Evolutionary conservation across 2,797 vertebrate species (phyloP).

Genomic region (Protosalanx chinensis): DNA sequence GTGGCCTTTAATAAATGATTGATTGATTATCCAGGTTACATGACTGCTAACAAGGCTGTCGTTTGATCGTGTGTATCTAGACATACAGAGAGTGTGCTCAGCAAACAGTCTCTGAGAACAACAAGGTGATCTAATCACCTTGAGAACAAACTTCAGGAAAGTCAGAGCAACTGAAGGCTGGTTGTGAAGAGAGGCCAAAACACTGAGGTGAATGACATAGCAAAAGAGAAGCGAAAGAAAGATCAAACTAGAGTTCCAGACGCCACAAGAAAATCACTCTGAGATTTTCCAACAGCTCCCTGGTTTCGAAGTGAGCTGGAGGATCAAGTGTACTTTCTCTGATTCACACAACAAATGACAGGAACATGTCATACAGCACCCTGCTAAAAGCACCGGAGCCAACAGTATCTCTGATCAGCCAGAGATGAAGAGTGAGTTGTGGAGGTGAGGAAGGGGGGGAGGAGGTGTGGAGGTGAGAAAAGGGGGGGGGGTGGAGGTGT

Average conservation of each 20-base stretch:
- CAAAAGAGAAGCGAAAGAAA: not conserved
- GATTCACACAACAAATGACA: constrained; percentile 44
- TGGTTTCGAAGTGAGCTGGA: constrained; percentile 5
- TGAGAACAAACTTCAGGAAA: not conserved
- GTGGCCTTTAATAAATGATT: too few species aligned
- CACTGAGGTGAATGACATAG: not conserved
- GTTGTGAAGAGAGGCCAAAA: not conserved
- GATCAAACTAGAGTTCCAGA: not conserved
- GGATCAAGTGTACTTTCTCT: constrained; percentile 37
- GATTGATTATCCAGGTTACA: constrained; percentile 35
- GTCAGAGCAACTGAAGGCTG: not conserved
- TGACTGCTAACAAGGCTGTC: constrained; percentile 42
- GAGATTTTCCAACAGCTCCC: constrained; percentile 22
- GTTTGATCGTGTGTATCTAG: constrained; percentile 43
- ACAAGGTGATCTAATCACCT: not conserved
- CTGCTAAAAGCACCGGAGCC: constrained; percentile 23
- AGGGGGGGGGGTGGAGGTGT: not conserved
- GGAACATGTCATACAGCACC: constrained; percentile 40
- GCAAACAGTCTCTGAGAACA: constrained; percentile 6
- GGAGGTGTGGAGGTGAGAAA: not conserved
- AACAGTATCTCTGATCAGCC: constrained; percentile 2
- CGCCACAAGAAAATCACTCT: not conserved
- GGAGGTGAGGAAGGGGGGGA: not conserved
- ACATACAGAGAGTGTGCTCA: constrained; percentile 27
- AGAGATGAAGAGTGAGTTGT: constrained; percentile 16